Percentiles rank a stretch among this genome's conserved stretches.
These are phyloP conservation scores for Nephrotoma guestfalica DNA, from an alignment of 2,888 invertebrate genomes.

Conservation along the genomic window DNA sequence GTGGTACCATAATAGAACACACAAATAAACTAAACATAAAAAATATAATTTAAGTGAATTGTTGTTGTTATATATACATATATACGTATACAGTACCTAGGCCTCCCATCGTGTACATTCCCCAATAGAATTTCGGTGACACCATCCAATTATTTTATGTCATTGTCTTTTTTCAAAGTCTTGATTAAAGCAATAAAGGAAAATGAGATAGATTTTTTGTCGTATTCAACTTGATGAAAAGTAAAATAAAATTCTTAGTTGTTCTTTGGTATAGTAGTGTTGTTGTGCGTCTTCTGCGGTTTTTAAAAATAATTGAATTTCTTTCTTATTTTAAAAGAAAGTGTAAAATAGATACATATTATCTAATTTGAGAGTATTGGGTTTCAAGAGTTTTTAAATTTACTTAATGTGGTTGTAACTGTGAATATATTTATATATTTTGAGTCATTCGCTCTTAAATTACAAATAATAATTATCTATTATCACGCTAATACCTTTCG, in stretches of 20 bases:
- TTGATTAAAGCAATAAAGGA: not conserved
- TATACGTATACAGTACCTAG: not conserved
- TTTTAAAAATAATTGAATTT: not conserved
- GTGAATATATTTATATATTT: not conserved
- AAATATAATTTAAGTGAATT: not conserved
- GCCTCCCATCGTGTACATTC: not conserved
- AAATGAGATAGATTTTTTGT: not conserved
- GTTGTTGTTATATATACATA: not conserved
- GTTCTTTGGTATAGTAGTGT: not conserved
- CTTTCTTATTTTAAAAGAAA: not conserved
- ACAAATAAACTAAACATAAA: not conserved
- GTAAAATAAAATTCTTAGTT: not conserved
- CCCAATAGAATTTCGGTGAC: not conserved
- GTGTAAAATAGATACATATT: not conserved
- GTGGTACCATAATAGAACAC: not conserved
- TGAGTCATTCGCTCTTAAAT: not conserved
- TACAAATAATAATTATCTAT: too few species aligned
- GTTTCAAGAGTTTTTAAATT: not conserved
- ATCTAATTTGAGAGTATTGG: not conserved
- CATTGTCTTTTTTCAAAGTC: not conserved
- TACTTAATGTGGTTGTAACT: not conserved
- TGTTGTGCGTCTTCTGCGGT: not conserved
- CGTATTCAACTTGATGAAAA: not conserved
- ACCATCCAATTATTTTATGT: not conserved
- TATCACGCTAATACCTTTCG: too few species aligned